A percentile compares a stretch with the other conserved stretches of the same genome.
Evolutionary conservation across 1,140 invertebrate genomes (phyloP).

Genomic region (Drosophila erecta): DNA sequence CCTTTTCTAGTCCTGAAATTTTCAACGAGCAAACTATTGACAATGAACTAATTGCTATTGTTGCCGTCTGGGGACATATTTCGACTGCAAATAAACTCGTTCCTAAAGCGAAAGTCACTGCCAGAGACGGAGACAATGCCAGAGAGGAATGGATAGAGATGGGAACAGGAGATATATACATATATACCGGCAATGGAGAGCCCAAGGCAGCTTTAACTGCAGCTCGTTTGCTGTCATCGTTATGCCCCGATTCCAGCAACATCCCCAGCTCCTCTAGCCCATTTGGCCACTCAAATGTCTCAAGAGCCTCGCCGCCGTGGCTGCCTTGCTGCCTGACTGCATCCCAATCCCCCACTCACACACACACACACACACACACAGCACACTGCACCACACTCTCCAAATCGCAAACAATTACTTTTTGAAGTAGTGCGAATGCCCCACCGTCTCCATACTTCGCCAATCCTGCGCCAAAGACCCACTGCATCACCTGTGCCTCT

Average conservation of each 20-base stretch:
- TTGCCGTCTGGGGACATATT: conserved; percentile 80
- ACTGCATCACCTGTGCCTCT: conserved; percentile 44
- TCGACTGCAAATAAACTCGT: conserved; percentile 81
- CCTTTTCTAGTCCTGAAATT: conserved; percentile 66
- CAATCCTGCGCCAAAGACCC: conserved; percentile 8
- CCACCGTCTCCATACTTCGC: background rate
- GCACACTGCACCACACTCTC: conserved; percentile 51
- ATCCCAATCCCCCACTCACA: conserved; percentile 43
- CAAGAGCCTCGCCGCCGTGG: conserved; percentile 67
- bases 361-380: background rate
- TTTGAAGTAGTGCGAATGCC: conserved; percentile 67
- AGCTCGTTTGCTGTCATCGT: conserved; percentile 54
- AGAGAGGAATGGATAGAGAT: conserved; percentile 1
- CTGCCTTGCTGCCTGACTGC: conserved; percentile 35
- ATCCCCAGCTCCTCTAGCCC: conserved; percentile 5
- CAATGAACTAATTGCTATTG: conserved; percentile 83
- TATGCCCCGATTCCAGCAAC: conserved; percentile 19
- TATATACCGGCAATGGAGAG: background rate
- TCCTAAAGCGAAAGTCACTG: conserved; percentile 51
- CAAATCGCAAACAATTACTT: conserved; percentile 83
- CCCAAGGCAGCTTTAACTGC: conserved; percentile 61
- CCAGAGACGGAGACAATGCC: conserved; percentile 31
- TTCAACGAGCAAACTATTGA: conserved; percentile 81
- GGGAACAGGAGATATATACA: background rate
- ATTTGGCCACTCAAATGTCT: conserved; percentile 75